These are phyloP conservation scores for Pelusios castaneus DNA, from an alignment of 2,113 vertebrate species.

Conservation along the genomic window DNA sequence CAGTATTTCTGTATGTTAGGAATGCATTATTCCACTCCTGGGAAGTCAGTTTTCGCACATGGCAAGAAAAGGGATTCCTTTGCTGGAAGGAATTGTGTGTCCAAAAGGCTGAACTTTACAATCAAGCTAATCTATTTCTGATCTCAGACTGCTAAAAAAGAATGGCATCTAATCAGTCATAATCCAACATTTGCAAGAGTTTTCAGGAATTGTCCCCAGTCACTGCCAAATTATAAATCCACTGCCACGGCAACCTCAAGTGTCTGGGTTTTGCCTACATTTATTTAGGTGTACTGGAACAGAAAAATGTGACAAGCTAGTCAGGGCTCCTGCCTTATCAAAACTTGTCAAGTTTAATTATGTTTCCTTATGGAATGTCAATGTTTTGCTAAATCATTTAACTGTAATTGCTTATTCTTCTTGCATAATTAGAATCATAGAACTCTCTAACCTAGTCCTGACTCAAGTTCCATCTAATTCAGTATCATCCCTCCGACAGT, in stretches of 20 bases:
- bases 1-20: neutral
- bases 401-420: neutral
- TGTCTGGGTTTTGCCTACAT: neutral
- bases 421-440: neutral
- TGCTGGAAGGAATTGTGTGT: neutral
- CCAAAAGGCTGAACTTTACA: neutral
- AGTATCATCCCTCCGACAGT: neutral
- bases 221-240: slow-evolving; percentile 26
- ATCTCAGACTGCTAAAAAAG: neutral
- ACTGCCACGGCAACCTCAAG: slow-evolving; percentile 11
- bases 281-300: neutral
- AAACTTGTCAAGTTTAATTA: neutral
- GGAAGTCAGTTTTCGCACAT: neutral
- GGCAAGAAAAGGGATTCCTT: no score
- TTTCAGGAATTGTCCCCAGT: slow-evolving; percentile 28
- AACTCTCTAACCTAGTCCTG: neutral
- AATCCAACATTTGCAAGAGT: slow-evolving; percentile 4
- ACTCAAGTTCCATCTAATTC: neutral
- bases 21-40: neutral
- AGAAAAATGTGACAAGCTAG: slow-evolving; percentile 18
- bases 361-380: neutral
- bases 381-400: neutral
- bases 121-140: neutral
- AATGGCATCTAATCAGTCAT: slow-evolving; percentile 30
- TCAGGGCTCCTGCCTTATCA: neutral